Conservation (phyloP, 2,113 vertebrate species). For the Chlamydotis undulata region DNA sequence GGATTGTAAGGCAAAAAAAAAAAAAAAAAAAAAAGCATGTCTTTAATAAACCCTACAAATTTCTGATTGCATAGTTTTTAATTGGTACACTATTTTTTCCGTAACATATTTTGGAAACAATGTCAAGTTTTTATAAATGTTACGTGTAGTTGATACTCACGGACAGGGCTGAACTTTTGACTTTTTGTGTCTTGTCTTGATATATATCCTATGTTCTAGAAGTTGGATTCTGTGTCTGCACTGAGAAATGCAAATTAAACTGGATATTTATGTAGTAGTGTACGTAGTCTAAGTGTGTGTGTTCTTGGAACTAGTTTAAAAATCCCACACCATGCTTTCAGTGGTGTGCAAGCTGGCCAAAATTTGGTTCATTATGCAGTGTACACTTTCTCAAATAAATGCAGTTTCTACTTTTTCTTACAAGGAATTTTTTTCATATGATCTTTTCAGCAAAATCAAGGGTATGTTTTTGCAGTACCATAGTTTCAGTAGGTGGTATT, state of each 20-base stretch:
- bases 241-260: constrained; percentile 80
- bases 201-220: constrained; percentile 29
- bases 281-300: constrained; percentile 67
- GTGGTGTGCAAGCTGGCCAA: constrained; percentile 75
- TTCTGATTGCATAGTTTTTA: constrained; percentile 14
- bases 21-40: not conserved
- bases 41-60: not conserved
- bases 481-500: constrained; percentile 55
- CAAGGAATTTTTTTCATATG: constrained; percentile 59
- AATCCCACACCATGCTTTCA: constrained; percentile 66
- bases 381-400: constrained; percentile 72
- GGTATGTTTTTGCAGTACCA: constrained; percentile 66
- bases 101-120: constrained; percentile 24
- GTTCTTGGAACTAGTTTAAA: constrained; percentile 67
- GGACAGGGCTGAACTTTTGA: constrained; percentile 61
- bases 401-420: constrained; percentile 79
- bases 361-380: constrained; percentile 71
- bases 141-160: constrained; percentile 38
- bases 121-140: constrained; percentile 37
- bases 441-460: constrained; percentile 67
- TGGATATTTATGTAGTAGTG: constrained; percentile 74
- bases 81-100: constrained; percentile 40
- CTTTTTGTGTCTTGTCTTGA: constrained; percentile 49
- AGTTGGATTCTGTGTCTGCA: constrained; percentile 76
- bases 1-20: not conserved